Conservation (phyloP, 2,797 vertebrate species). For the Hozukius guyotensis region DNA sequence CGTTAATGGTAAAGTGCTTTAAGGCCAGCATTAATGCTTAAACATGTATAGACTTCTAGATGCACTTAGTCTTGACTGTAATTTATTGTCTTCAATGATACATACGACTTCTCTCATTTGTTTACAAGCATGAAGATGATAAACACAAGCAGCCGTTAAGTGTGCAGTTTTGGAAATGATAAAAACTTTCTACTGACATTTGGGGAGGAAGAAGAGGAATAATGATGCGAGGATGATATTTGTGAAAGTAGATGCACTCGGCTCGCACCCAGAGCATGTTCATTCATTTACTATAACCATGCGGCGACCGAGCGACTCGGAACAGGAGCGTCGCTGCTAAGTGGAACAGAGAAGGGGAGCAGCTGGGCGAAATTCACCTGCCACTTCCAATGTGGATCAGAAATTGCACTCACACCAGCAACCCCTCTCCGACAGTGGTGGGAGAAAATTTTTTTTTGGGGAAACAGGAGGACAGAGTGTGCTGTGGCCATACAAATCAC, state of each 20-base stretch:
- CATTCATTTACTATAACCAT: slow-evolving; percentile 80
- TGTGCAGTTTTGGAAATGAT: slow-evolving; percentile 37
- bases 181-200: slow-evolving; percentile 44
- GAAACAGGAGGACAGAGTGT: slow-evolving; percentile 51
- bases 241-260: slow-evolving; percentile 69
- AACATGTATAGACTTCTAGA: not conserved
- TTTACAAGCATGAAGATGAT: slow-evolving; percentile 17
- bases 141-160: slow-evolving; percentile 15
- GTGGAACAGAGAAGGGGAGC: slow-evolving; percentile 78
- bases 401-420: slow-evolving; percentile 75
- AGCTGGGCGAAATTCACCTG: slow-evolving; percentile 84
- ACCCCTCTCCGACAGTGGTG: slow-evolving; percentile 37
- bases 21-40: not conserved
- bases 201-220: slow-evolving; percentile 37
- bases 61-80: slow-evolving; percentile 18
- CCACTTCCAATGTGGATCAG: slow-evolving; percentile 84
- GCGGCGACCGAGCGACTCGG: slow-evolving; percentile 56
- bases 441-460: not conserved
- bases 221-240: slow-evolving; percentile 71
- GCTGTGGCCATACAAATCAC: slow-evolving; percentile 68
- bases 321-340: slow-evolving; percentile 69
- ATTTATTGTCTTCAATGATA: slow-evolving; percentile 35
- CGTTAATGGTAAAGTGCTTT: not conserved
- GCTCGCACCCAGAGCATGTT: slow-evolving; percentile 76
- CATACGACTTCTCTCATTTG: slow-evolving; percentile 7